Evolutionary conservation across 2,113 vertebrate species (phyloP), one percentile per base, ranked within the genome.

Genomic region (Salvator merianae): DNA sequence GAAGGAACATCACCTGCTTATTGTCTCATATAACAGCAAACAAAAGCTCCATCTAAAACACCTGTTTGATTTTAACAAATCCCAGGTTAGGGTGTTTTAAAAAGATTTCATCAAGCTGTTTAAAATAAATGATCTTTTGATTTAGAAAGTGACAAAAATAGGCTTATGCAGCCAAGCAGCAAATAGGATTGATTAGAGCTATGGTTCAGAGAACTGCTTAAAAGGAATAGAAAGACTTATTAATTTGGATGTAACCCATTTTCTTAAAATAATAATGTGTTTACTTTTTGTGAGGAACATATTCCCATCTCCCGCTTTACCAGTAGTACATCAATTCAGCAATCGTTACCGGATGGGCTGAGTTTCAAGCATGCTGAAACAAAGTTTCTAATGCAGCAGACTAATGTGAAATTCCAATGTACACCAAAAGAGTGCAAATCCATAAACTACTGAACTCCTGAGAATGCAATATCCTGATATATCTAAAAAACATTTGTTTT

Each of bases 391-490:
- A 9, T 53, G 50, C 50, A n/a, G n/a, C n/a, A n/a, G n/a, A n/a
- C n/a, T n/a, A n/a, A n/a, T n/a, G n/a, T n/a, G n/a, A n/a, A n/a
- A n/a, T 63, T 18, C 40, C 55, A 26, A 77, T 13, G 71, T 32
- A 70, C 47, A 62, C 22, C 50, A 74, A 76, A 5, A 38, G 24
- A 77, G 24, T 47, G 50, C 24, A 77, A 68, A 63, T 81, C 20
- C 32, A 77, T 36, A 86, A 77, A 86, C n/a, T 34, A 70, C n/a
- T 43, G 73, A 59, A 34, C 10, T 13, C 36, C 71, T 28, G 22
- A 63, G 79, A 77, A 77, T 18, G 50, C n/a, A 71, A 47, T 43
- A 43, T 47, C 77, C 30, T 71, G 73, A 77, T 86, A 82, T 70
- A 36, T 47, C 81, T 16, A 59, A 81, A 77, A 77, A 71, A 68